A percentile compares a stretch with the other conserved stretches of the same genome.
Conservation (phyloP, 2,113 vertebrate genomes). For the Apistogramma diplotaenia region DNA sequence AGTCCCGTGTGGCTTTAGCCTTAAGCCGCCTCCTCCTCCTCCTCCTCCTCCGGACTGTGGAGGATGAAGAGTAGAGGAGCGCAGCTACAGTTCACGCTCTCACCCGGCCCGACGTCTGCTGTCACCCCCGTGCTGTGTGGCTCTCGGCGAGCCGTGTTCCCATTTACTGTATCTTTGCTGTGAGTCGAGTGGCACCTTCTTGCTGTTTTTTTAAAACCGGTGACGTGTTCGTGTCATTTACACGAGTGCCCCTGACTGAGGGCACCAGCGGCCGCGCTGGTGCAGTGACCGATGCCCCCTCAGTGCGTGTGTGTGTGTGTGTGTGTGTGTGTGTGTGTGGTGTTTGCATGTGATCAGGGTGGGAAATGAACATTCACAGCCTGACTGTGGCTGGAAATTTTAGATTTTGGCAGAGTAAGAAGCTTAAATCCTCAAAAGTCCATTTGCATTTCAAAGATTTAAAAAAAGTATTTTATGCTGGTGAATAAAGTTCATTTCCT, state of each 20-base stretch:
- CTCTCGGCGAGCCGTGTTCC: conserved; percentile 1
- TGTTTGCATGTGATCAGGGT: conserved; percentile 62
- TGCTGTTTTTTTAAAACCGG: conserved; percentile 29
- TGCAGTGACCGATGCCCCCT: conserved; percentile 40
- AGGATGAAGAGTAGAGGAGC: conserved; percentile 21
- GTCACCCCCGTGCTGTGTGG: conserved; percentile 42
- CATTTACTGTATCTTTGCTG: conserved; percentile 64
- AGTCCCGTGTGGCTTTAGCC: conserved; percentile 40
- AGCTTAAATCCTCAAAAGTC: conserved; percentile 8
- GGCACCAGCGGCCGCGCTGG: conserved; percentile 43
- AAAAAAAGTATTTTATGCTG: conserved; percentile 3
- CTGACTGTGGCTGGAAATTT: neutral
- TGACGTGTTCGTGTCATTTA: conserved; percentile 49
- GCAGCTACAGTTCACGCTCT: conserved; percentile 35
- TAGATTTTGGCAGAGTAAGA: neutral
- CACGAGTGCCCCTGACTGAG: conserved; percentile 16
- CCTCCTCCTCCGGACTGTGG: conserved; percentile 13
- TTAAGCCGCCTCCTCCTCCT: conserved; percentile 29
- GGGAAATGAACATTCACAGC: conserved; percentile 43
- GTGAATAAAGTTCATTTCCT: conserved; percentile 44
- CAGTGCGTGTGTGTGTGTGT: conserved; percentile 35
- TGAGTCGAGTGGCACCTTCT: conserved; percentile 51
- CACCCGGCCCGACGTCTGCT: conserved; percentile 31
- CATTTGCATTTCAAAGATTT: conserved; percentile 3
- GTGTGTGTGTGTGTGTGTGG: no score